These are phyloP conservation scores for Tangara arthus DNA, from an alignment of 2,797 vertebrate species.

Conservation along the genomic window DNA sequence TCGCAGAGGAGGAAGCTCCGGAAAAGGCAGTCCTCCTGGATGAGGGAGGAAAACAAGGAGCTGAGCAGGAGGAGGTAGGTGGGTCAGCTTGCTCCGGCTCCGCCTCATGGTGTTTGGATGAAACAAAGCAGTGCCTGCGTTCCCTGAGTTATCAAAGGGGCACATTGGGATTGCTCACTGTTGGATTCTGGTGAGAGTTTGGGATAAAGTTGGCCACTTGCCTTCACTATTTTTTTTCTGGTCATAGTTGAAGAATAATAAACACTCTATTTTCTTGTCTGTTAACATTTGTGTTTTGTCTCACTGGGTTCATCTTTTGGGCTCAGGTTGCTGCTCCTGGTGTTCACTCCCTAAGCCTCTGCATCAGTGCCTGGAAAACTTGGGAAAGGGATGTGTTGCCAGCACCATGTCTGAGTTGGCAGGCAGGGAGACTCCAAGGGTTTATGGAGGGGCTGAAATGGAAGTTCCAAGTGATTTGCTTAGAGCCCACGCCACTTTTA, in stretches of 20 bases:
- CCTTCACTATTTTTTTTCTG: neutral
- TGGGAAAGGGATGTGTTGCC: too few species aligned
- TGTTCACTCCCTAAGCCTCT: neutral
- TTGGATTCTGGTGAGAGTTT: neutral
- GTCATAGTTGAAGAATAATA: neutral
- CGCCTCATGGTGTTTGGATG: fast-evolving
- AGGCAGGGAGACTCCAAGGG: neutral
- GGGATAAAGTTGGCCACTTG: neutral
- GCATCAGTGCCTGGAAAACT: neutral
- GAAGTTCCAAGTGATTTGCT: neutral
- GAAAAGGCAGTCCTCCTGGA: slow-evolving; percentile 80
- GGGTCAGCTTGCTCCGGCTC: neutral
- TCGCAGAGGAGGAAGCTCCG: slow-evolving; percentile 87
- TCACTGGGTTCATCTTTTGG: fast-evolving
- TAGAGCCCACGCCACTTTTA: neutral
- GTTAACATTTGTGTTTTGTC: neutral
- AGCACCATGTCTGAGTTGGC: fast-evolving
- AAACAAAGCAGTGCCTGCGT: fast-evolving
- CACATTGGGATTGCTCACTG: fast-evolving
- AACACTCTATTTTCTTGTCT: fast-evolving
- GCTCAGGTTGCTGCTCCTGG: fast-evolving
- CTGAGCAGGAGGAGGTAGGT: slow-evolving; percentile 81
- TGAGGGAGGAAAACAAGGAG: slow-evolving; percentile 79
- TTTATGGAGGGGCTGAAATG: fast-evolving
- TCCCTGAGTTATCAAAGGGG: neutral